Base-by-base conservation (phyloP, 2,888 invertebrate species). In the Parelbella ahira region DNA sequence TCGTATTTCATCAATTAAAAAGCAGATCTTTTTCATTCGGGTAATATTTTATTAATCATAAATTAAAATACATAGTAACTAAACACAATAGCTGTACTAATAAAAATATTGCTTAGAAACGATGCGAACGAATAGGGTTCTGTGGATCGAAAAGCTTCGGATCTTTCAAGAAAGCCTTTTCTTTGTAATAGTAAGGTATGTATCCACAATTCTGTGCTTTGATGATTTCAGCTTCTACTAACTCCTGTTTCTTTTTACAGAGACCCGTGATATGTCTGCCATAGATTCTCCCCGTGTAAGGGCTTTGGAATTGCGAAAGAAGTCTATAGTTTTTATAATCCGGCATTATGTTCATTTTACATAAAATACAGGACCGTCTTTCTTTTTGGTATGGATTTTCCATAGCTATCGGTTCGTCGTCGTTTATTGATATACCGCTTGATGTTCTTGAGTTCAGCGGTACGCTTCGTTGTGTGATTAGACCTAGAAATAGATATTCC, bases 261-360 rank as follows among this genome's bases (percentile, higher is more conserved):
- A 99, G 89, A 0, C 99, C 97, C 2, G 99, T 99, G 24, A 99
- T 95, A 60, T 98, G 95, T 38, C 93, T 90, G 0, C 95, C 96
- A 69, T 98, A 99, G 48, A 98, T 91, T 51, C 93, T 90, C 0
- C 99, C 99, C 0, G 99, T 98, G 68, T 94, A 97, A 0, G 96
- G 93, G 18, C 98, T 99, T 64, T 98, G 94, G 76, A 99, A 99
- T 72, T 99, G 98, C 0, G 97, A 96, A 2, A 99, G 78, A 2
- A 99, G 77, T 56, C 95, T 91, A 0, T 93, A 91, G 78, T 99
- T 99, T 79, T 98, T 98, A 66, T 96, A 98, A 72, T 96, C 91
- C 0, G 96, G 93, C 0, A 89, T 89, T n/a, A 98, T 92, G 18
- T 93, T 90, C 46, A 93, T 71, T 76, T 93, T 91, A 71, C 98